phyloP scores from a whole-genome alignment of 2,888 invertebrate genomes.

The Oxytorus armatus region DNA sequence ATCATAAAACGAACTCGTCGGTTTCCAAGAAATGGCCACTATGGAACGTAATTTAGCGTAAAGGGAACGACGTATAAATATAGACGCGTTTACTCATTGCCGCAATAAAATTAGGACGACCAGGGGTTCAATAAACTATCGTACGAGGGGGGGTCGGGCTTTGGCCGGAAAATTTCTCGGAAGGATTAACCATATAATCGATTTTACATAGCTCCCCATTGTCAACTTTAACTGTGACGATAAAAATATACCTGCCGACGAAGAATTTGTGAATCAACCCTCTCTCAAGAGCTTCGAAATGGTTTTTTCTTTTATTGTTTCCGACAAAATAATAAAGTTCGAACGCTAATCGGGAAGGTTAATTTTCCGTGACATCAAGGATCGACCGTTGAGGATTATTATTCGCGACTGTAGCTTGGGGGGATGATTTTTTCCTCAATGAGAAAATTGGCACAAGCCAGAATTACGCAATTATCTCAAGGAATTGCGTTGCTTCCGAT shows the following conservation, averaged over 20 bases:
- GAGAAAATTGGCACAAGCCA: neutral
- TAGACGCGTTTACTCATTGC: slow-evolving; percentile 28
- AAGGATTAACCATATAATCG: slow-evolving; percentile 41
- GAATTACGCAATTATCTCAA: neutral
- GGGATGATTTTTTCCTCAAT: slow-evolving; percentile 21
- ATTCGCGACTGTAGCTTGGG: no score
- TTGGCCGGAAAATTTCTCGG: slow-evolving; percentile 40
- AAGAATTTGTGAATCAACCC: no score
- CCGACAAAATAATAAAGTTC: no score
- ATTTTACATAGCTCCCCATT: neutral
- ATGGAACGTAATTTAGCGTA: no score
- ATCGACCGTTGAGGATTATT: no score
- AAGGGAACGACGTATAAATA: neutral
- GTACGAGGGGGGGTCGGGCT: neutral
- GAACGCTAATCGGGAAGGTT: no score
- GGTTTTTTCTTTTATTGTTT: no score
- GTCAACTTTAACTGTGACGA: neutral
- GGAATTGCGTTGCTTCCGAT: neutral
- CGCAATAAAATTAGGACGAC: slow-evolving; percentile 57
- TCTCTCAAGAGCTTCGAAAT: no score
- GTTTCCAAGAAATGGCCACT: slow-evolving; percentile 4
- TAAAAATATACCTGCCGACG: neutral
- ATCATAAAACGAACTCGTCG: slow-evolving; percentile 19
- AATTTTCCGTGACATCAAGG: no score
- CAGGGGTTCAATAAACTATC: slow-evolving; percentile 37